A percentile compares a stretch with the other conserved stretches of the same genome.
Evolutionary conservation across 2,888 invertebrate species (phyloP).

Genomic region (Eilema depressum): DNA sequence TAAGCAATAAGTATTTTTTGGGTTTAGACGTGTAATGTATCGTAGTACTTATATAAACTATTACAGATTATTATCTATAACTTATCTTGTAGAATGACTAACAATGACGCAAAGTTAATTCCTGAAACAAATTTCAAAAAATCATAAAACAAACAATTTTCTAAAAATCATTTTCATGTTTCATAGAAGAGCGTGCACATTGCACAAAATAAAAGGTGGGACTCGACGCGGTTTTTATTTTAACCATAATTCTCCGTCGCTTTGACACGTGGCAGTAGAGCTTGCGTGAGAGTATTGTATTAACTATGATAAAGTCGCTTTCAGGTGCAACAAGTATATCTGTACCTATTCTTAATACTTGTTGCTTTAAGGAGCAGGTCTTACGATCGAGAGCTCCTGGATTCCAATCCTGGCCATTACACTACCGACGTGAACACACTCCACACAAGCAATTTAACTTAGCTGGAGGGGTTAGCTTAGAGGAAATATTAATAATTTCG

Average conservation of each 20-base stretch:
- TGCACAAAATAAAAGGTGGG: background rate
- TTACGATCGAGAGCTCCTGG: too few relatives aligned
- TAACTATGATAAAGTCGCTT: background rate
- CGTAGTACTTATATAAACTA: too few relatives aligned
- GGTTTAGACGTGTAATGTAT: too few relatives aligned
- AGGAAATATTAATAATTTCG: too few relatives aligned
- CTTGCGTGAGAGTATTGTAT: background rate
- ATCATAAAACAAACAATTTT: background rate
- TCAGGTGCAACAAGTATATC: background rate
- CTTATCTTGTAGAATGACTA: background rate
- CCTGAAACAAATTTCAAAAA: background rate
- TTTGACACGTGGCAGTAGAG: background rate
- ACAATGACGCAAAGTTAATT: background rate
- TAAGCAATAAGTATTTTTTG: too few relatives aligned
- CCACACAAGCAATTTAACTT: too few relatives aligned
- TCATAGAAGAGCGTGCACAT: background rate
- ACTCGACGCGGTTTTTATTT: background rate
- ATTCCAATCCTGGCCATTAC: too few relatives aligned
- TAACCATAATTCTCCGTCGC: background rate
- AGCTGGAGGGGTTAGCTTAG: too few relatives aligned
- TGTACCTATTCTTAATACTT: background rate
- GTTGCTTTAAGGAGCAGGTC: too few relatives aligned
- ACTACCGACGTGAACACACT: too few relatives aligned
- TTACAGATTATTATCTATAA: background rate
- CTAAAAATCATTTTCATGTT: constrained; percentile 4